A percentile compares a stretch with the other conserved stretches of the same genome.
Evolutionary conservation across 2,797 vertebrate genomes (phyloP).

Genomic region (Urocyon cinereoargenteus): DNA sequence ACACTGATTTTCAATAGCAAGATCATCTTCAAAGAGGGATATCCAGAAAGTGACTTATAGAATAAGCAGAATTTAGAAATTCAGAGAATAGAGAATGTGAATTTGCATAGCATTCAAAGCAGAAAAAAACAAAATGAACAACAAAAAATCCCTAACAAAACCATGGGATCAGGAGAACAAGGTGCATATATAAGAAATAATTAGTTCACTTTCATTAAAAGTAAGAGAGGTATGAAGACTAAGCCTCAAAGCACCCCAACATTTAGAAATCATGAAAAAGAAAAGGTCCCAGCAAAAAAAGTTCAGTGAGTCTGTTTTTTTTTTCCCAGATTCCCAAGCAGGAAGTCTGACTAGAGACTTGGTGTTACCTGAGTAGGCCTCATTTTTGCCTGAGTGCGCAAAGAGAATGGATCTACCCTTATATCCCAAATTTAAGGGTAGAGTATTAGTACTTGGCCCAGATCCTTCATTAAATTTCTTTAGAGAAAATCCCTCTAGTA

Average conservation of each 20-base stretch:
- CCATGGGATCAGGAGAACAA: background rate
- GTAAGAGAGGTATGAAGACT: background rate
- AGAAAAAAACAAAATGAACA: background rate
- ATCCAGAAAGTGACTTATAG: background rate
- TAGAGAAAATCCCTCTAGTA: background rate
- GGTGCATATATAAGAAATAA: background rate
- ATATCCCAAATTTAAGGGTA: background rate
- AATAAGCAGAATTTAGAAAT: conserved; percentile 38
- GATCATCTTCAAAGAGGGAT: background rate
- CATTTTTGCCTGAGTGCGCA: background rate
- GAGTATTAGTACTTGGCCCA: background rate
- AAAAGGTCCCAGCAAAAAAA: background rate
- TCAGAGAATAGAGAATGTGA: background rate
- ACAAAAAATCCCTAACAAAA: background rate
- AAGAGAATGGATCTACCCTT: background rate
- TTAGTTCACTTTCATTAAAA: background rate
- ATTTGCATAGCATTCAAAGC: background rate
- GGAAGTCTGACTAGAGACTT: background rate
- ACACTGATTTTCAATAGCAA: conserved; percentile 5
- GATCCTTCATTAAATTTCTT: background rate
- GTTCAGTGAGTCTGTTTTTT: background rate
- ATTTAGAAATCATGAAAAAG: conserved; percentile 36
- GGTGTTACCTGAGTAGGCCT: background rate
- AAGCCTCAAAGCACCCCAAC: background rate
- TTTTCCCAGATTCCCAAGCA: background rate